Evolutionary conservation across 2,888 invertebrate genomes (phyloP).

Genomic region (Hedya salicella): DNA sequence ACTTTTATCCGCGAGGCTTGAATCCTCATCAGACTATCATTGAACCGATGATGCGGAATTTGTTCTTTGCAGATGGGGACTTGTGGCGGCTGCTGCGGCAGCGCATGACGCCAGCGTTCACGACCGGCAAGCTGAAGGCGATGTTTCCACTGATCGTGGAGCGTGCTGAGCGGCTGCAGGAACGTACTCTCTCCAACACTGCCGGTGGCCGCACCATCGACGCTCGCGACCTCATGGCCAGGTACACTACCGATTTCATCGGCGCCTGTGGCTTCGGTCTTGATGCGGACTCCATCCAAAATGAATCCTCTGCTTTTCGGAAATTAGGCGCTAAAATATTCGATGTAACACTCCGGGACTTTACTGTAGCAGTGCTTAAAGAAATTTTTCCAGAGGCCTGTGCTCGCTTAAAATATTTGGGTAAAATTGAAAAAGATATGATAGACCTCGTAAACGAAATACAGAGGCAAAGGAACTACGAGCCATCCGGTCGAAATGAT

Average conservation of each 20-base stretch:
- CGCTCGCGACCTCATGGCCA: constrained; percentile 68
- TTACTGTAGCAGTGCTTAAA: constrained; percentile 55
- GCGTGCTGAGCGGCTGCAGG: constrained; percentile 62
- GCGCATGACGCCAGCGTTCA: constrained; percentile 70
- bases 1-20: constrained; percentile 61
- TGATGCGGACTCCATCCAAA: constrained; percentile 63
- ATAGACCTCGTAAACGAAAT: constrained; percentile 60
- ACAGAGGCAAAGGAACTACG: constrained; percentile 59
- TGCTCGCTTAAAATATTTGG: constrained; percentile 55
- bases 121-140: constrained; percentile 66
- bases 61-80: constrained; percentile 70
- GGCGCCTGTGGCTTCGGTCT: constrained; percentile 70
- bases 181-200: constrained; percentile 54
- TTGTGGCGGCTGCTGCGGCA: constrained; percentile 68
- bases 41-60: constrained; percentile 63
- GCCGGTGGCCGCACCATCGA: constrained; percentile 53
- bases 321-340: constrained; percentile 63
- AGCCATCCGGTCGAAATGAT: constrained; percentile 62
- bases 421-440: constrained; percentile 57
- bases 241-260: constrained; percentile 70
- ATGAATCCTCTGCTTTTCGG: constrained; percentile 64
- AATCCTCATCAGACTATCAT: constrained; percentile 56
- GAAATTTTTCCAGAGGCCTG: constrained; percentile 59
- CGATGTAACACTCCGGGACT: constrained; percentile 47
- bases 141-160: constrained; percentile 71